Conservation (phyloP, 2,113 vertebrate genomes). For the Petrocephalus microphthalmus region DNA sequence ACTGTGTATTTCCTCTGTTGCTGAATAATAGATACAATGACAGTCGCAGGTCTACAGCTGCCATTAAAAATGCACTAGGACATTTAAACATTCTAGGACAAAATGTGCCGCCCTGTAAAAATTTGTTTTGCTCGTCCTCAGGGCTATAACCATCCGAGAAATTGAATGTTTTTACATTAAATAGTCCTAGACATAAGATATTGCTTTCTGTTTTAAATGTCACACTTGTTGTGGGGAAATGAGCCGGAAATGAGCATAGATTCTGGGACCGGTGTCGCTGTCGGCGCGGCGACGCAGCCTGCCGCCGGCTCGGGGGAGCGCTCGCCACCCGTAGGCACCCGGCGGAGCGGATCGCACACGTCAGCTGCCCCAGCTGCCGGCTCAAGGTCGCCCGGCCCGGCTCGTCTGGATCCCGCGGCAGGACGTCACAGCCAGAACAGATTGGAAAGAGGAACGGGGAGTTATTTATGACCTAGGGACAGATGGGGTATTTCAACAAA, state of each 20-base stretch:
- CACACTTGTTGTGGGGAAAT: background rate
- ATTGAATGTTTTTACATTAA: background rate
- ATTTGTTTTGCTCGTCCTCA: background rate
- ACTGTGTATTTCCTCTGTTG: background rate
- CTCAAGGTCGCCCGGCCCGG: background rate
- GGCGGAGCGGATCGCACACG: background rate
- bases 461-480: slow-evolving; percentile 5
- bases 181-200: background rate
- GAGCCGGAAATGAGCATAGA: background rate
- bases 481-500: background rate
- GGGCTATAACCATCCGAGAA: background rate
- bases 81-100: background rate
- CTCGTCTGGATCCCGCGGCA: background rate
- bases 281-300: background rate
- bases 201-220: slow-evolving; percentile 6
- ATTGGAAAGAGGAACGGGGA: background rate
- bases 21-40: background rate
- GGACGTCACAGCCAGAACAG: background rate
- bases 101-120: background rate
- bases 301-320: background rate
- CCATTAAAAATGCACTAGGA: background rate
- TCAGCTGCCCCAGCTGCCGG: background rate
- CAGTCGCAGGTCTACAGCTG: background rate
- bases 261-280: background rate
- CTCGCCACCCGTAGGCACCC: background rate